Base-by-base conservation (phyloP, 2,797 vertebrate genomes). In the Fringilla coelebs region DNA sequence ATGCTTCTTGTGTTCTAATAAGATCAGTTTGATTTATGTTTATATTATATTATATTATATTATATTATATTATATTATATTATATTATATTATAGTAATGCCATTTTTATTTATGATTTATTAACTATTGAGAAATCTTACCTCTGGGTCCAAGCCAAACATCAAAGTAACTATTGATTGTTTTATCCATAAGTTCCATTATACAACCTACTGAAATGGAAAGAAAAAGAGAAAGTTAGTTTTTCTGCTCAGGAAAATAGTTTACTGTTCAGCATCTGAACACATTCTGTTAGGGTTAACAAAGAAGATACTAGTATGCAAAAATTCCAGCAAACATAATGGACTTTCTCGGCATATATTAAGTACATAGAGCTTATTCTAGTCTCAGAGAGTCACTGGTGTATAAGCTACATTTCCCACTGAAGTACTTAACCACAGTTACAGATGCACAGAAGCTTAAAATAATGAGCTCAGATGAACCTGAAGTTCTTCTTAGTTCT, bases 61-160 rank as follows among this genome's bases (percentile, higher is more conserved):
- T 19, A 19, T 11, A 17, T 51, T 51, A 17, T 52, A 18, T 52
- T 19, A 19, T 31, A n/a, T 22, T 38, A 17, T 51, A 51, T 51
- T 51, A 18, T 17, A 13, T 55, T n/a, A n/a, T 29, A 19, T 60
- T 13, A 38, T 38, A n/a, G n/a, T n/a, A n/a, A 41, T 18, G 41
- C 18, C 17, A 18, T 41, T 41, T 41, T 41, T 41, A 41, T 41
- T 41, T 41, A 41, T 41, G 17, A 41, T 29, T 61, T 31, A 18
- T 87, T 77, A 66, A 51, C 29, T 88, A 87, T 34, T 61, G 61
- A 85, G 52, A 90, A 62, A 94, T 41, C 98, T 98, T 97, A 99
- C 99, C 99, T 98, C 98, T 98, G 89, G 99, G 99, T 89, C 99
- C 99, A 96, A 99, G 98, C 98, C 98, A 99, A 93, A 98, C 96